These are phyloP conservation scores for Fragum fragum DNA, from an alignment of 2,888 invertebrate species.

Conservation along the genomic window DNA sequence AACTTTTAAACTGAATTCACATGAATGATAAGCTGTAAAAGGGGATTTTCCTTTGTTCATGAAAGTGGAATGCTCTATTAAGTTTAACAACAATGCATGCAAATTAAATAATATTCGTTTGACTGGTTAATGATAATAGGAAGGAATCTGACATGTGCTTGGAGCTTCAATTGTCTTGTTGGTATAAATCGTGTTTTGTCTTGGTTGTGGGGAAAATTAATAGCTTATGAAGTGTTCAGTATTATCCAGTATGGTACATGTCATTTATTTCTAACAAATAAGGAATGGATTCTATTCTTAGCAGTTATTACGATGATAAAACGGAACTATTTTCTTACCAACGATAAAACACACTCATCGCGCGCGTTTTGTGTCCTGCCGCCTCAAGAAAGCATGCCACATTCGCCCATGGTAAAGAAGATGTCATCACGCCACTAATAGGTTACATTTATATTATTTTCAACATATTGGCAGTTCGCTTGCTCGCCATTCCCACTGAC, in stretches of 20 bases:
- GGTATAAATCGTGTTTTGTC: neutral
- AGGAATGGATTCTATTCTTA: too few relatives aligned
- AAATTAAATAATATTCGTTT: neutral
- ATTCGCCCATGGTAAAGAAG: neutral
- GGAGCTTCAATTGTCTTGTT: neutral
- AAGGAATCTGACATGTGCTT: neutral
- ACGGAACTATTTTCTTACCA: neutral
- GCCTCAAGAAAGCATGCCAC: neutral
- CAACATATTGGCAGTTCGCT: too few relatives aligned
- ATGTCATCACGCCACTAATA: neutral
- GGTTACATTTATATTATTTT: too few relatives aligned
- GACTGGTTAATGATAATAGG: neutral
- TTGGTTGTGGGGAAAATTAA: neutral
- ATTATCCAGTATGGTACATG: too few relatives aligned
- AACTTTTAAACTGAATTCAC: too few relatives aligned
- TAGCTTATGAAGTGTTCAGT: neutral
- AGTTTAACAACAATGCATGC: neutral
- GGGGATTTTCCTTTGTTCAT: too few relatives aligned
- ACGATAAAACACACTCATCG: neutral
- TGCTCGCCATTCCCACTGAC: too few relatives aligned
- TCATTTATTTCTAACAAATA: too few relatives aligned
- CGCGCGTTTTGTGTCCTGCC: neutral
- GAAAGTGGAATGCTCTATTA: neutral
- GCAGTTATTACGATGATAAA: too few relatives aligned
- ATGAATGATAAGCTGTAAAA: too few relatives aligned